Evolutionary conservation across 1,140 invertebrate genomes (phyloP), one percentile per base, ranked within the genome.

Genomic region (Lasaia peninsularis): DNA sequence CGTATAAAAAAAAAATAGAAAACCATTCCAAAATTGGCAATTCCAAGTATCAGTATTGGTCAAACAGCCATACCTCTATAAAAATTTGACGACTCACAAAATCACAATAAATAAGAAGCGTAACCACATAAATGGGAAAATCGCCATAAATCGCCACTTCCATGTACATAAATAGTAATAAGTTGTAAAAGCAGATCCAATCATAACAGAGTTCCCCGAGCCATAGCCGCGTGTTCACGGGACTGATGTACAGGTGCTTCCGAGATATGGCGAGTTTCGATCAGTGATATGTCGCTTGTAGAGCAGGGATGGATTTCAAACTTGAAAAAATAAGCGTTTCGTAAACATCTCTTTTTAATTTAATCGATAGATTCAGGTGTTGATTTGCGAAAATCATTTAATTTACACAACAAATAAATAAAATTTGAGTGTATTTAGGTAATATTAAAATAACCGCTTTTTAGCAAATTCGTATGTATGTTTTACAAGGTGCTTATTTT

Each of bases 281-380:
- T 72, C 67, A 76, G 67, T 64, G 65, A 69, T 67, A 71, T 78
- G 77, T 80, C 73, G 64, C 58, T 48, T 58, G 35, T 28, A 51
- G 7, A 28, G 12, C 71, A 72, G 73, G 62, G 60, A 9, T 40
- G 75, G 56, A 75, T 33, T 71, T 34, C 9, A 62, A 34, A n/a
- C 5, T n/a, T 40, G 18, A 44, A 49, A 9, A 2, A 12, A 32
- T 7, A 16, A n/a, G n/a, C n/a, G n/a, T n/a, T n/a, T n/a, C n/a
- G n/a, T n/a, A n/a, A n/a, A n/a, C n/a, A n/a, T n/a, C n/a, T n/a
- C 3, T 14, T 16, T 56, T 16, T 44, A 21, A 11, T 14, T n/a
- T 8, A 55, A 44, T 53, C 4, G 5, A 18, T 18, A 7, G 2
- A 5, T 49, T 49, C 8, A n/a, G 21, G 6, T 50, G 18, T 20